Conservation (phyloP, 2,888 invertebrate genomes). For the Entomobrya proxima region DNA sequence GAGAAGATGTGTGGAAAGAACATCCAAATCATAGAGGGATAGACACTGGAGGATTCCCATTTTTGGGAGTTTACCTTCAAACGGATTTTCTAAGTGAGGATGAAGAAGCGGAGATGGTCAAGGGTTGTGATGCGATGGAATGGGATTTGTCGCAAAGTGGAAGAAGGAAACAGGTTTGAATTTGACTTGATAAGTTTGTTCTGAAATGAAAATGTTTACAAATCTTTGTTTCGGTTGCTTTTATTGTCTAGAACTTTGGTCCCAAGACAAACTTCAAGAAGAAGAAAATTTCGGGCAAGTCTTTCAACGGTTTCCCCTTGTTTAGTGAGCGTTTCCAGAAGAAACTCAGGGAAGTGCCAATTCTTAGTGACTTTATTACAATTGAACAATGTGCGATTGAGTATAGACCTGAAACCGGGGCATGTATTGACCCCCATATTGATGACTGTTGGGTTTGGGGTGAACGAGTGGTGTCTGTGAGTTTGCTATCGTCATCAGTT, state of each 20-base stretch:
- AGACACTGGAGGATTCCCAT: not conserved
- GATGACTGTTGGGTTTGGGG: slow-evolving; percentile 99
- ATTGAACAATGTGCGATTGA: slow-evolving; percentile 98
- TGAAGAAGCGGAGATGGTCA: slow-evolving; percentile 79
- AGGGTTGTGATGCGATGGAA: slow-evolving; percentile 85
- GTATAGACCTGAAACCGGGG: slow-evolving; percentile 90
- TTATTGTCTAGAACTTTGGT: slow-evolving; percentile 88
- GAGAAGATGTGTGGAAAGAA: slow-evolving; percentile 82
- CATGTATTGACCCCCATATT: slow-evolving; percentile 97
- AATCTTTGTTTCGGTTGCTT: not conserved
- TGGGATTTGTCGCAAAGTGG: slow-evolving; percentile 98
- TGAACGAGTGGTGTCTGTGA: slow-evolving; percentile 95
- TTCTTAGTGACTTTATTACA: slow-evolving; percentile 85
- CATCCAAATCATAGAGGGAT: slow-evolving; percentile 84
- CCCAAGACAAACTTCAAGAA: slow-evolving; percentile 99
- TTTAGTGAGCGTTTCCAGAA: slow-evolving; percentile 81
- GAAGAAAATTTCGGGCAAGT: slow-evolving; percentile 85
- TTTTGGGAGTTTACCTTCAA: slow-evolving; percentile 23
- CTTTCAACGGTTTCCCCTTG: slow-evolving; percentile 91
- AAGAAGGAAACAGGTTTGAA: slow-evolving; percentile 88
- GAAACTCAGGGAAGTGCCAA: slow-evolving; percentile 82
- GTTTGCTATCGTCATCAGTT: slow-evolving; percentile 88
- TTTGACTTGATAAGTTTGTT: too few species aligned
- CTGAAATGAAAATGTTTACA: slow-evolving; percentile 1
- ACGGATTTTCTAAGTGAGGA: slow-evolving; percentile 26